Evolutionary conservation across 1,140 invertebrate genomes (phyloP), one percentile per base, ranked within the genome.

Genomic region (Portunus trituberculatus): DNA sequence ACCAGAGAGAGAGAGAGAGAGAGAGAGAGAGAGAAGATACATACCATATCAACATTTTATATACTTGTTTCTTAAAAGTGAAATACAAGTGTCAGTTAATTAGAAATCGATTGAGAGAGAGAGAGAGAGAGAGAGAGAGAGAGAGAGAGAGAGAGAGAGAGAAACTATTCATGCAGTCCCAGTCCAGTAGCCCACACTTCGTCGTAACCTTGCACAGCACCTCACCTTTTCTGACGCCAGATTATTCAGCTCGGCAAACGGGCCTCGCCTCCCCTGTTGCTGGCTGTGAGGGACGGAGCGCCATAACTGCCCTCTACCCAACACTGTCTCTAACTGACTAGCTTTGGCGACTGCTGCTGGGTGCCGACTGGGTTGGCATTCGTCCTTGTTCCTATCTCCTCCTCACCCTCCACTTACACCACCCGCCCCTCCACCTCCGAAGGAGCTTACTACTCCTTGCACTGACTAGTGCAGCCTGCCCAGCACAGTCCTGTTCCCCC

Each of bases 141-240:
- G 52, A 59, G 52, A 59, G 52, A 59, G 52, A 59, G 52, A 59
- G 52, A 59, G 52, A 88, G 45, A 87, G 10, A 28, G 86, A 39
- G 7, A 87, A 20, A 46, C 25, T 7, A 25, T 25, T 6, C 82
- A 31, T 25, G 7, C 25, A n/a, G 4, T 8, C 29, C 25, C 25
- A 84, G 25, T 6, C 29, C 25, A 32, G 0, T 10, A 32, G n/a
- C 8, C n/a, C 2, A 29, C 31, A 84, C 28, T 82, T 82, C 4
- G 20, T 82, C 20, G 20, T 82, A 25, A 32, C 31, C 31, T 16
- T 10, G 14, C 1, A 45, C 88, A 28, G 25, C 7, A 31, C 29
- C 25, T 94, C 89, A 94, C 93, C 93, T 94, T 94, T 20, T 90
- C 93, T 3, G 93, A 94, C 20, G 89, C 89, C 86, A 94, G 93